phyloP scores from a whole-genome alignment of 2,113 vertebrate species.

The Catagonus wagneri region DNA sequence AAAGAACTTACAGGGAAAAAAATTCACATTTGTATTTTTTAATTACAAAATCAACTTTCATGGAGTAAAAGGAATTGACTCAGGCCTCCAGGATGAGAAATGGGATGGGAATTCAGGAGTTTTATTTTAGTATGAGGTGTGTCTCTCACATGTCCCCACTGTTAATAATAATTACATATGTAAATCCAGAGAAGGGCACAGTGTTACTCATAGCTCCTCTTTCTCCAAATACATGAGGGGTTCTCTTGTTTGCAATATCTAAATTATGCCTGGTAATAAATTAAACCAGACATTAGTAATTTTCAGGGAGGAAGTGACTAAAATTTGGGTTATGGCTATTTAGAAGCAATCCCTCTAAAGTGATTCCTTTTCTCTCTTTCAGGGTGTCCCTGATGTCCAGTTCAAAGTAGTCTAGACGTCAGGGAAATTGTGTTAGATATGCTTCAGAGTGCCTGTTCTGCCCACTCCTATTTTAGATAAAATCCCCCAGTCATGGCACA shows the following conservation, averaged over 20 bases:
- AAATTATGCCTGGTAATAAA: slow-evolving; percentile 58
- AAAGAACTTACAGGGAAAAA: background rate
- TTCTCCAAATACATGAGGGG: slow-evolving; percentile 58
- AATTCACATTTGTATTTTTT: background rate
- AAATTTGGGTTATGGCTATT: background rate
- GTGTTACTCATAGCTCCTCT: slow-evolving; percentile 68
- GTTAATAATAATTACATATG: slow-evolving; percentile 47
- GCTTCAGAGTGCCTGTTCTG: background rate
- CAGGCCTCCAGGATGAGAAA: background rate
- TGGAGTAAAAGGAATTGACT: background rate
- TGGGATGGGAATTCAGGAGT: background rate
- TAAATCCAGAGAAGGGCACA: slow-evolving; percentile 24
- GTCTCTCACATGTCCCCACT: background rate
- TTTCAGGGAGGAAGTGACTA: slow-evolving; percentile 57
- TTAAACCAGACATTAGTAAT: slow-evolving; percentile 55
- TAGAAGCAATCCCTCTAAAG: background rate
- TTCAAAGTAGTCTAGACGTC: background rate
- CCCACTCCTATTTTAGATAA: background rate
- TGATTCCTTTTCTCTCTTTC: background rate
- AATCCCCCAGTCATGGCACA: background rate
- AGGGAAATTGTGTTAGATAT: background rate
- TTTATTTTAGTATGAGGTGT: slow-evolving; percentile 7
- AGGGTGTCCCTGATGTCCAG: background rate
- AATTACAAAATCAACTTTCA: background rate
- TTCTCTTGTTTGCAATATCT: slow-evolving; percentile 66